Percentiles rank a stretch among this genome's conserved stretches.
These are phyloP conservation scores for Drosophila niveifrons DNA, from an alignment of 2,888 invertebrate species.

Conservation along the genomic window DNA sequence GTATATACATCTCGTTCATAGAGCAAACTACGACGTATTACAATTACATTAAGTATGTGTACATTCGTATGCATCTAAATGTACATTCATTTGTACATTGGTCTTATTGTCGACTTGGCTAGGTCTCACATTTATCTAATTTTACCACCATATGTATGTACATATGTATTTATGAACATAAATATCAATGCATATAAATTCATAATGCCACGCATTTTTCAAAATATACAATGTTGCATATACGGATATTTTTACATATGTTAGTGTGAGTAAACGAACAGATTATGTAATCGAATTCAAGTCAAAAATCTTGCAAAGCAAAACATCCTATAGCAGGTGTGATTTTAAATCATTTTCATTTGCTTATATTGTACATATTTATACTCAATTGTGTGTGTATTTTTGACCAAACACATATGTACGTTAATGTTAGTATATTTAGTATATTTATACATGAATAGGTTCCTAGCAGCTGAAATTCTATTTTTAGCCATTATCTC, in stretches of 20 bases:
- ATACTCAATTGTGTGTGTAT: background rate
- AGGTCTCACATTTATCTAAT: background rate
- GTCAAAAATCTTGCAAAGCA: constrained; percentile 7
- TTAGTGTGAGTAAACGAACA: constrained; percentile 4
- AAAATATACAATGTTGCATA: constrained; percentile 12
- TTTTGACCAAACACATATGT: background rate
- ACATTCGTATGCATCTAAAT: constrained; percentile 1
- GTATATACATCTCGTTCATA: background rate
- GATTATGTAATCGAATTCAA: constrained; percentile 23
- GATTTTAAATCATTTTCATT: constrained; percentile 11
- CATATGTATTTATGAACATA: background rate
- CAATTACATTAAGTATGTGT: background rate
- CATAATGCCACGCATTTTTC: background rate
- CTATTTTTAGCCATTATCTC: constrained; percentile 70
- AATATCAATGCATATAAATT: background rate
- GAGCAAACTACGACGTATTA: background rate
- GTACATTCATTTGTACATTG: background rate
- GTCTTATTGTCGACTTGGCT: constrained; percentile 1
- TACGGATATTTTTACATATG: background rate
- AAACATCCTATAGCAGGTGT: constrained; percentile 29
- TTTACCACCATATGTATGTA: constrained; percentile 2
- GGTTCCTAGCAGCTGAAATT: constrained; percentile 54
- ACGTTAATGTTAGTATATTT: background rate
- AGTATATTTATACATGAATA: constrained; percentile 9
- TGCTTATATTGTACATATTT: background rate